Conservation (phyloP, 2,113 vertebrate genomes). For the Anoplopoma fimbria region DNA sequence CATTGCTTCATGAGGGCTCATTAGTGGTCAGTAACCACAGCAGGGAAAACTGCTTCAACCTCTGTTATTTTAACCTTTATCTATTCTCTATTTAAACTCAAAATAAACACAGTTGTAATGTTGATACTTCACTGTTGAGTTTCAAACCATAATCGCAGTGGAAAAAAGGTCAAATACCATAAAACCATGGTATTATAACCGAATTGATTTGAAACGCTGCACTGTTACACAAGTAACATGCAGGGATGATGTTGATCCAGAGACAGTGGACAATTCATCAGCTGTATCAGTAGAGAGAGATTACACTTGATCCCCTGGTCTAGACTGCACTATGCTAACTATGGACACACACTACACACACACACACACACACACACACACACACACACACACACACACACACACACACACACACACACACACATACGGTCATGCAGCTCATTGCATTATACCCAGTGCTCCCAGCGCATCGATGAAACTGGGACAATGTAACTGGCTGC, state of each 20-base stretch:
- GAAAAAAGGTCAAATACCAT: not conserved
- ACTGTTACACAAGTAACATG: slow-evolving; percentile 6
- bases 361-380: slow-evolving; percentile 32
- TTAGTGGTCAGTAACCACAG: slow-evolving; percentile 40
- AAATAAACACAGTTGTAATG: not conserved
- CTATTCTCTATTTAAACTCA: slow-evolving; percentile 1
- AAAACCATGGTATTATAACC: not conserved
- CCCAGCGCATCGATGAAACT: slow-evolving; percentile 67
- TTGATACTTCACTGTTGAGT: not conserved
- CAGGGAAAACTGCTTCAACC: slow-evolving; percentile 16
- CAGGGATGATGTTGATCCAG: slow-evolving; percentile 25
- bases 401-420: slow-evolving; percentile 28
- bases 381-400: slow-evolving; percentile 38
- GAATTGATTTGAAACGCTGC: not conserved
- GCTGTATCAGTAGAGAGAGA: slow-evolving; percentile 72
- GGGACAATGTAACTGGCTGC: slow-evolving; percentile 67
- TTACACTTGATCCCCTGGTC: slow-evolving; percentile 73
- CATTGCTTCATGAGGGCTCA: slow-evolving; percentile 6
- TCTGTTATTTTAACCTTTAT: not conserved
- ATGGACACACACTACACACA: slow-evolving; percentile 40
- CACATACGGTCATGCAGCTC: slow-evolving; percentile 40
- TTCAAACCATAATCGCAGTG: not conserved
- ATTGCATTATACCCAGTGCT: slow-evolving; percentile 67
- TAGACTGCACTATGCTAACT: slow-evolving; percentile 65
- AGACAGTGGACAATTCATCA: slow-evolving; percentile 62